Evolutionary conservation across 2,113 vertebrate species (phyloP), one percentile per base, ranked within the genome.

Genomic region (Galemys pyrenaicus): DNA sequence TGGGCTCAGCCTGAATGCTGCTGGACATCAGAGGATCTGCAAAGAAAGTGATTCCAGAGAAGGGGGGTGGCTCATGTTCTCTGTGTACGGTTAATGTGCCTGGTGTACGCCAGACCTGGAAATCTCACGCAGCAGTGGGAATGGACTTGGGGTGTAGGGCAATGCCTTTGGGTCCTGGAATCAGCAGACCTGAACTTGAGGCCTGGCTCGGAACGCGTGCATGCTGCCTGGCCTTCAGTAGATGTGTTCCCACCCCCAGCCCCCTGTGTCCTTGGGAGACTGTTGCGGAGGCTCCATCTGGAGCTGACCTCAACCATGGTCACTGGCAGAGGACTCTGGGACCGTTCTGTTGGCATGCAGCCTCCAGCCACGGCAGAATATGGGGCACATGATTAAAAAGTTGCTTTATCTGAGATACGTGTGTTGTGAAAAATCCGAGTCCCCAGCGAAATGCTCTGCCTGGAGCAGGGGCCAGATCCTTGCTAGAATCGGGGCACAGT

Each of bases 201-300:
- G 60, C 78, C 84, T 56, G 26, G 58, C n/a, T 71, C 35, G 20
- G 5, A 41, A 22, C 1, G 20, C 28, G 4, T 17, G 3, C 0
- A 26, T 0, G 3, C 28, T 1, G 0, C 4, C 10, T 35, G 54
- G 26, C 22, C 73, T 51, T 20, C 44, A 44, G 20, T 10, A 7
- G 10, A 12, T 2, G 0, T 35, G 13, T 58, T 20, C 32, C 10
- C 22, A 56, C 54, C 54, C 51, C 19, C 15, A 41, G 39, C 46
- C n/a, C 2, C 4, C 24, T 1, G 0, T 15, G 19, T 68, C 26
- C 9, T 24, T 11, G 6, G 0, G 1, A 13, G 28, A 28, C 9
- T 17, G 26, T 37, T 1, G 3, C 0, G 6, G 19, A 37, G 49
- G 12, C 7, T 4, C 12, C 8, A 0, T 39, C 60, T 1, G 0